phyloP scores from a whole-genome alignment of 2,888 invertebrate species.

The Sinohyriopsis cumingii region DNA sequence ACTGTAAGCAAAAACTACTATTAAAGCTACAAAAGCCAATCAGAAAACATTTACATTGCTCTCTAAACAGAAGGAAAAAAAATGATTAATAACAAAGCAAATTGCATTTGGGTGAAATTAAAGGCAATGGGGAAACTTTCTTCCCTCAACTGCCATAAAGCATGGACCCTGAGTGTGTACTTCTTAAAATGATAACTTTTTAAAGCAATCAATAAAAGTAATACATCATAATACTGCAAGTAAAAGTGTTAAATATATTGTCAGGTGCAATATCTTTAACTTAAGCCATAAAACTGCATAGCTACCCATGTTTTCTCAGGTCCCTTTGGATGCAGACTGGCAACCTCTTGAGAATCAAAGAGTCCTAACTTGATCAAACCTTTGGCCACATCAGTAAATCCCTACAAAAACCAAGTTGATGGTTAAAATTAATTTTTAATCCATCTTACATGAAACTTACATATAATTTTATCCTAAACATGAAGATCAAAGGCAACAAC shows the following conservation, averaged over 20 bases:
- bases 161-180: background rate
- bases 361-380: slow-evolving; percentile 91
- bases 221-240: background rate
- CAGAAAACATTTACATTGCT: too few relatives aligned
- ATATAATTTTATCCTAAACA: too few relatives aligned
- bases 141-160: background rate
- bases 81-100: too few relatives aligned
- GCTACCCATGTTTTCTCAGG: slow-evolving; percentile 96
- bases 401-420: slow-evolving; percentile 69
- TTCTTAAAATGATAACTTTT: background rate
- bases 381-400: slow-evolving; percentile 91
- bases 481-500: too few relatives aligned
- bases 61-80: too few relatives aligned
- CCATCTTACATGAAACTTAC: too few relatives aligned
- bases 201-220: background rate
- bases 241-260: too few relatives aligned
- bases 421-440: background rate
- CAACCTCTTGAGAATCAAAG: slow-evolving; percentile 87
- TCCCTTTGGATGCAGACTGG: slow-evolving; percentile 92
- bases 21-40: too few relatives aligned
- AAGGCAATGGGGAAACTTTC: background rate
- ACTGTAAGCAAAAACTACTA: too few relatives aligned
- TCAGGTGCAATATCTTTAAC: too few relatives aligned
- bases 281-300: background rate
- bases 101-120: too few relatives aligned